These are phyloP conservation scores for Parnassius apollo DNA, from an alignment of 2,888 invertebrate species.

Conservation along the genomic window DNA sequence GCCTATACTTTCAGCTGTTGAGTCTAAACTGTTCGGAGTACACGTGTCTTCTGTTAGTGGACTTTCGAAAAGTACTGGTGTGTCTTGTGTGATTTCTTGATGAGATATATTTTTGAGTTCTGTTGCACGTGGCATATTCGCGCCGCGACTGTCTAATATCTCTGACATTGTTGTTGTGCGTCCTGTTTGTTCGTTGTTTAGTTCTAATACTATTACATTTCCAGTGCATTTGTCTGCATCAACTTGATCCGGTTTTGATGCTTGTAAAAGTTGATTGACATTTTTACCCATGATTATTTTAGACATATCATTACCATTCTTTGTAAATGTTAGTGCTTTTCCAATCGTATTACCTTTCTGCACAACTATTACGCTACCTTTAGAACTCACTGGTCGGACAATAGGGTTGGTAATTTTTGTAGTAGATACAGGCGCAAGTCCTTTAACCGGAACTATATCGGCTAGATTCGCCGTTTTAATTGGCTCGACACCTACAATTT, in stretches of 20 bases:
- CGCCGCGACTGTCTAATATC: constrained; percentile 63
- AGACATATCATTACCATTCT: constrained; percentile 73
- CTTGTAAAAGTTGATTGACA: constrained; percentile 70
- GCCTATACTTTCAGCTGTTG: constrained; percentile 61
- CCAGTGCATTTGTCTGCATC: constrained; percentile 62
- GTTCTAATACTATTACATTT: constrained; percentile 73
- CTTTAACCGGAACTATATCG: constrained; percentile 72
- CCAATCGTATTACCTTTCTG: constrained; percentile 80
- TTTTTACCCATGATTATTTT: constrained; percentile 79
- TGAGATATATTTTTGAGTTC: constrained; percentile 44
- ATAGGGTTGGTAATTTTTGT: constrained; percentile 70
- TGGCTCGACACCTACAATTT: constrained; percentile 51
- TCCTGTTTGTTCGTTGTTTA: constrained; percentile 72
- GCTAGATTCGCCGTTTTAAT: constrained; percentile 73
- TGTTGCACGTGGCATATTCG: constrained; percentile 39
- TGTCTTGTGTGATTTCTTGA: constrained; percentile 77
- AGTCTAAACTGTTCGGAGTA: constrained; percentile 69
- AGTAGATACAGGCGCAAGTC: constrained; percentile 59
- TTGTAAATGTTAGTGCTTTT: constrained; percentile 70
- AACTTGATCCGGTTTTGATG: constrained; percentile 60
- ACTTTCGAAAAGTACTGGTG: constrained; percentile 76
- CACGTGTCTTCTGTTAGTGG: constrained; percentile 65
- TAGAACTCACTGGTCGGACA: constrained; percentile 67
- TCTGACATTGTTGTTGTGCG: constrained; percentile 73
- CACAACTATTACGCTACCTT: constrained; percentile 82